Conservation (phyloP, 2,888 invertebrate genomes). For the Graphium colonna region DNA sequence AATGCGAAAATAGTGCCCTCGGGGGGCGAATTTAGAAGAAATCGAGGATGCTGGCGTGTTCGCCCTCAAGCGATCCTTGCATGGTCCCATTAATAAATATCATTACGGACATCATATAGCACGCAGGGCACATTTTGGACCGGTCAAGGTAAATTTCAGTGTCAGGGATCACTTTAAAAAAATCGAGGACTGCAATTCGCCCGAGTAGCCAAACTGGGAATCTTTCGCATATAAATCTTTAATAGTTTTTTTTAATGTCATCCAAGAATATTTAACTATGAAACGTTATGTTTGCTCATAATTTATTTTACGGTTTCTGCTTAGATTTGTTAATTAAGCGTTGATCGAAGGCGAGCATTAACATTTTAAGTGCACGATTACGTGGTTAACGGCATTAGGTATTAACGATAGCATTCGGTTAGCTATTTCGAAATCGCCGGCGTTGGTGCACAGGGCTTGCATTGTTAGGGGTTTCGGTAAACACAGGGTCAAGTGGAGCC, state of each 20-base stretch:
- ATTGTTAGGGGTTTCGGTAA: constrained; percentile 51
- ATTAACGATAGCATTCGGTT: too few species aligned
- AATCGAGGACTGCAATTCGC: too few species aligned
- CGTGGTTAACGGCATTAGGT: too few species aligned
- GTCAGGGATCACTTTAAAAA: neutral
- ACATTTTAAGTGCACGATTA: neutral
- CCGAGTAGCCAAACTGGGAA: neutral
- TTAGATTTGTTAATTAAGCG: neutral
- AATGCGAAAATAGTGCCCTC: constrained; percentile 65
- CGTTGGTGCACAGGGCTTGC: too few species aligned
- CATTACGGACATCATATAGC: constrained; percentile 62
- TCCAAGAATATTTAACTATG: neutral
- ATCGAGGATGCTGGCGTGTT: constrained; percentile 68
- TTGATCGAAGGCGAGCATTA: neutral
- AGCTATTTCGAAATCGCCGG: too few species aligned
- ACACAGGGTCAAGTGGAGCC: constrained; percentile 57
- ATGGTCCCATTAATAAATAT: constrained; percentile 55
- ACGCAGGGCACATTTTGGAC: constrained; percentile 43
- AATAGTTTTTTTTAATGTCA: neutral
- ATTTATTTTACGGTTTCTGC: neutral
- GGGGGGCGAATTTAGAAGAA: constrained; percentile 73
- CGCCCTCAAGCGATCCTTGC: constrained; percentile 58
- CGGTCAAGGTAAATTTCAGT: constrained; percentile 1
- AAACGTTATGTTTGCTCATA: neutral
- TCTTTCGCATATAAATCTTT: neutral